phyloP scores from a whole-genome alignment of 1,140 invertebrate genomes.

The Habropoda laboriosa region DNA sequence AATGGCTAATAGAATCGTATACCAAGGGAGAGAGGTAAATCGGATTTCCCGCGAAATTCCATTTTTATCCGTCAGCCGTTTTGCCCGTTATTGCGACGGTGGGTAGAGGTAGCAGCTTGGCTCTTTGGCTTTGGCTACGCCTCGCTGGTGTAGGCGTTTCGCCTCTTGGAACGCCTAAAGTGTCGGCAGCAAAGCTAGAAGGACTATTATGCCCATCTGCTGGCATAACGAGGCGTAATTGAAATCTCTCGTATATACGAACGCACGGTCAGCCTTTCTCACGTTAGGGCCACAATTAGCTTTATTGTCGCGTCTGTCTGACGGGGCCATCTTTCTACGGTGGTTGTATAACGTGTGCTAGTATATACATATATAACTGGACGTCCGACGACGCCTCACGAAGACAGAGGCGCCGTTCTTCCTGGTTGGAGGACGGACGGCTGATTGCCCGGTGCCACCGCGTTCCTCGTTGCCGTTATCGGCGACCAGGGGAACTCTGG shows the following conservation, averaged over 20 bases:
- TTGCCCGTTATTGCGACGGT: constrained; percentile 25
- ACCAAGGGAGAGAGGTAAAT: constrained; percentile 11
- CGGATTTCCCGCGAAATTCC: constrained; percentile 46
- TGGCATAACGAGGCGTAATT: constrained; percentile 76
- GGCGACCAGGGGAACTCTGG: background rate
- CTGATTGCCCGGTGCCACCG: constrained; percentile 33
- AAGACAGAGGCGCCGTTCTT: constrained; percentile 49
- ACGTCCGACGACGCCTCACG: constrained; percentile 21
- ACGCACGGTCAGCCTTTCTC: constrained; percentile 65
- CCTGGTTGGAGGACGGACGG: constrained; percentile 32
- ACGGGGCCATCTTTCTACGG: constrained; percentile 34
- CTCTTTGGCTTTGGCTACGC: background rate
- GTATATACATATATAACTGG: constrained; percentile 5
- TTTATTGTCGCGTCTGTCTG: constrained; percentile 71
- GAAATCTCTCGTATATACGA: constrained; percentile 72
- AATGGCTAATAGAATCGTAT: constrained; percentile 24
- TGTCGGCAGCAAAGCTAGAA: constrained; percentile 61
- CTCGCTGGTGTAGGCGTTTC: constrained; percentile 50
- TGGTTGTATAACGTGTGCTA: too few relatives aligned
- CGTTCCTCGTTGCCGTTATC: constrained; percentile 32
- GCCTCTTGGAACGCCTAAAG: constrained; percentile 53
- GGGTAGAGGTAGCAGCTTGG: background rate
- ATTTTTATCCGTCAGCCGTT: constrained; percentile 46
- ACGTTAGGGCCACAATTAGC: constrained; percentile 73
- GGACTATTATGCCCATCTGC: constrained; percentile 76